Evolutionary conservation across 2,888 invertebrate genomes (phyloP), one percentile per base, ranked within the genome.

Genomic region (Argyra leucocephala): DNA sequence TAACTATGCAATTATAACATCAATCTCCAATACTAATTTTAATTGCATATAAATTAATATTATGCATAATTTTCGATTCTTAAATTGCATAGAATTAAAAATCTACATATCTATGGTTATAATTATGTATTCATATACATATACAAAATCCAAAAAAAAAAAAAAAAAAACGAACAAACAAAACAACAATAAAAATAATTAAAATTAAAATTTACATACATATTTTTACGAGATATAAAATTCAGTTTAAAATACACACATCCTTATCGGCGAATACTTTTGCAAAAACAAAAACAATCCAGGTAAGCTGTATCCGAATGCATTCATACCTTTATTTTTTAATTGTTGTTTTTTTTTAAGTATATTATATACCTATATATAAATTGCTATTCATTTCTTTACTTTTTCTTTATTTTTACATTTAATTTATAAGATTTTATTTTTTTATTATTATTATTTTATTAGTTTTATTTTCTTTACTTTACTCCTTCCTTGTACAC

Each of bases 11-110:
- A 48, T 48, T 48, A 48, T n/a, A 48, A 15, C 48, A 48, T 48
- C 48, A 48, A 18, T 5, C 15, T 48, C 48, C 48, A 48, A 48
- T 48, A 48, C 48, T 48, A 48, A 48, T 48, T 48, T 48, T 48
- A 48, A 48, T 48, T 48, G 48, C 48, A 48, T 48, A 48, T 48
- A 48, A 48, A 48, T 48, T 48, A 48, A 48, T 48, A 48, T 48
- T 48, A 48, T 48, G 48, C 48, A 48, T 48, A 48, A 48, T 48
- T 48, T 48, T 48, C 48, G 48, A 48, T 48, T 48, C n/a, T 48
- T 18, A 48, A 48, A 48, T 48, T 48, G 48, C 48, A 48, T 48
- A 48, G 48, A 48, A 48, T 48, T 48, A 48, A 48, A 48, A 48
- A 31, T 18, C 2, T 18, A 48, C 2, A 48, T 48, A n/a, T 15